A percentile compares a stretch with the other conserved stretches of the same genome.
phyloP scores from a whole-genome alignment of 2,113 vertebrate genomes.

The Spea multiplicata region DNA sequence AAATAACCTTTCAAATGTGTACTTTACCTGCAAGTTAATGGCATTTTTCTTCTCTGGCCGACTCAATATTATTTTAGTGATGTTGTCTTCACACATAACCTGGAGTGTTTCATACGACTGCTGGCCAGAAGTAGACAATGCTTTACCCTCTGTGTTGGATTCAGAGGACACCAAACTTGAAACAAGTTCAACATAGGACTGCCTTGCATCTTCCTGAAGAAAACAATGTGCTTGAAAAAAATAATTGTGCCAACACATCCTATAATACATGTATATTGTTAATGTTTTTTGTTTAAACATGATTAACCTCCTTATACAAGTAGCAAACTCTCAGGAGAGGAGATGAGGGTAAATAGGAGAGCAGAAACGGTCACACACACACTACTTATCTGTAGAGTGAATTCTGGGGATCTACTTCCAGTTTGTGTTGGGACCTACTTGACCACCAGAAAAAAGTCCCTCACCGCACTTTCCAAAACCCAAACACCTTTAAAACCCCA shows the following conservation, averaged over 20 bases:
- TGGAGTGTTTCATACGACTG: conserved; percentile 65
- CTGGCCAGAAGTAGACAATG: conserved; percentile 46
- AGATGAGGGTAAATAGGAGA: too few species aligned
- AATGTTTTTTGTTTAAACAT: too few species aligned
- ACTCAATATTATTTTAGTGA: conserved; percentile 88
- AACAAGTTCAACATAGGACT: conserved; percentile 80
- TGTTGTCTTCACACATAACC: conserved; percentile 74
- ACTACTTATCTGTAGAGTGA: too few species aligned
- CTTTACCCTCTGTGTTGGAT: conserved; percentile 50
- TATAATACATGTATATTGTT: neutral
- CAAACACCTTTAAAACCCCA: too few species aligned
- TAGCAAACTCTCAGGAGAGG: too few species aligned
- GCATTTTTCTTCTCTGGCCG: conserved; percentile 87
- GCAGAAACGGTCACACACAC: too few species aligned
- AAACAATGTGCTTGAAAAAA: neutral
- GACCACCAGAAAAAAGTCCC: too few species aligned
- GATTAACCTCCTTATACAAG: too few species aligned
- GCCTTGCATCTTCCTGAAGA: conserved; percentile 77
- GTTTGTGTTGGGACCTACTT: too few species aligned
- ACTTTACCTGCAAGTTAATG: conserved; percentile 73
- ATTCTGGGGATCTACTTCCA: too few species aligned
- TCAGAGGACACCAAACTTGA: conserved; percentile 68
- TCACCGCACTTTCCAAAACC: too few species aligned
- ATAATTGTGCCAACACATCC: too few species aligned
- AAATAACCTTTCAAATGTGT: neutral